Percentiles rank a stretch among this genome's conserved stretches.
Evolutionary conservation across 2,113 vertebrate species (phyloP).

Genomic region (Mirounga angustirostris): DNA sequence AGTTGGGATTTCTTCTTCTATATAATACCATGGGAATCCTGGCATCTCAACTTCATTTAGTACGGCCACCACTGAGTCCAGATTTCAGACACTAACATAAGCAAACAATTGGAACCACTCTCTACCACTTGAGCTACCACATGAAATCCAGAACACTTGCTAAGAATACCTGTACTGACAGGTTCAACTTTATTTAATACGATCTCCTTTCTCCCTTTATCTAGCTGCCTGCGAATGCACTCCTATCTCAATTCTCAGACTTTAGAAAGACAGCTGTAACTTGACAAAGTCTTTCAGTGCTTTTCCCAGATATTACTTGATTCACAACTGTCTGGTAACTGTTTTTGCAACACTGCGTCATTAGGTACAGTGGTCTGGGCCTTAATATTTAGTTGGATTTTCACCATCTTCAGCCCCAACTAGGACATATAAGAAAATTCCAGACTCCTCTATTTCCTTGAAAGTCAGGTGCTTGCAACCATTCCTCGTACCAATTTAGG

Average conservation of each 20-base stretch:
- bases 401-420: not conserved
- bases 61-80: not conserved
- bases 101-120: not conserved
- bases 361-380: not conserved
- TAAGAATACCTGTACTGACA: not conserved
- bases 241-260: not conserved
- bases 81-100: constrained; percentile 38
- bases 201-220: not conserved
- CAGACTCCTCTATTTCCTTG: not conserved
- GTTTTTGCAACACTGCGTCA: not conserved
- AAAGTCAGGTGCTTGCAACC: not conserved
- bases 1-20: not conserved
- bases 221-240: not conserved
- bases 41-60: not conserved
- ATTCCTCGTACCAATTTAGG: not conserved
- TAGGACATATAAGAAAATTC: not conserved
- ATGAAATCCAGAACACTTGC: not conserved
- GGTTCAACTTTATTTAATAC: not conserved
- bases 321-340: not conserved
- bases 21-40: not conserved
- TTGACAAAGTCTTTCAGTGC: not conserved
- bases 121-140: not conserved
- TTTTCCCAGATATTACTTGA: not conserved
- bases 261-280: not conserved
- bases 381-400: not conserved